Conservation (phyloP, 1,140 invertebrate species). For the Procambarus virginalis region DNA sequence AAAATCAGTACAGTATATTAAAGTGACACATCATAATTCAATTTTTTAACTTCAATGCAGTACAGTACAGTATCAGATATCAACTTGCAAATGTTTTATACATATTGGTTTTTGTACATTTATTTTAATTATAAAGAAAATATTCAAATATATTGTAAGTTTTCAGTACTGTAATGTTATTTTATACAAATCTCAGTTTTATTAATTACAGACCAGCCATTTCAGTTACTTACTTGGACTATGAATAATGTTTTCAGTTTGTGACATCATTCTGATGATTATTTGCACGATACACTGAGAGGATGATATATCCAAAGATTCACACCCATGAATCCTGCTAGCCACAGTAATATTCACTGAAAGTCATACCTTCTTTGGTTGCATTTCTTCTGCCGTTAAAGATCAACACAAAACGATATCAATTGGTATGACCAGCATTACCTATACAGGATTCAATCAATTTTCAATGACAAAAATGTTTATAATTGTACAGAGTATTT, state of each 20-base stretch:
- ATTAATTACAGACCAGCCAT: background rate
- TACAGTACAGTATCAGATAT: background rate
- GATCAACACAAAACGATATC: background rate
- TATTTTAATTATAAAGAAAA: background rate
- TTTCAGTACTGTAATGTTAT: background rate
- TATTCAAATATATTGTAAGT: background rate
- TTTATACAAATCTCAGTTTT: background rate
- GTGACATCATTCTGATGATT: background rate
- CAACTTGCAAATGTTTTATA: background rate
- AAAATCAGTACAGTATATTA: constrained; percentile 10
- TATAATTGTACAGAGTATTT: constrained; percentile 1
- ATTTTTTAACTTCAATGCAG: background rate
- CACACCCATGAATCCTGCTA: background rate
- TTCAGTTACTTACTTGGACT: too few species aligned
- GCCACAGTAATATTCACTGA: constrained; percentile 13
- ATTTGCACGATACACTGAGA: background rate
- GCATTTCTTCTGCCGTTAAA: constrained; percentile 6
- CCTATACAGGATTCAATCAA: background rate
- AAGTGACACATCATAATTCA: background rate
- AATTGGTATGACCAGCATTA: constrained; percentile 18
- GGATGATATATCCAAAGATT: background rate
- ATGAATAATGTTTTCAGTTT: too few species aligned
- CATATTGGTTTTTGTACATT: background rate
- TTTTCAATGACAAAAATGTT: background rate
- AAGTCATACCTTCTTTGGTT: background rate